Percentiles rank a stretch among this genome's conserved stretches.
phyloP scores from a whole-genome alignment of 1,140 invertebrate genomes.

The Ostrea edulis region DNA sequence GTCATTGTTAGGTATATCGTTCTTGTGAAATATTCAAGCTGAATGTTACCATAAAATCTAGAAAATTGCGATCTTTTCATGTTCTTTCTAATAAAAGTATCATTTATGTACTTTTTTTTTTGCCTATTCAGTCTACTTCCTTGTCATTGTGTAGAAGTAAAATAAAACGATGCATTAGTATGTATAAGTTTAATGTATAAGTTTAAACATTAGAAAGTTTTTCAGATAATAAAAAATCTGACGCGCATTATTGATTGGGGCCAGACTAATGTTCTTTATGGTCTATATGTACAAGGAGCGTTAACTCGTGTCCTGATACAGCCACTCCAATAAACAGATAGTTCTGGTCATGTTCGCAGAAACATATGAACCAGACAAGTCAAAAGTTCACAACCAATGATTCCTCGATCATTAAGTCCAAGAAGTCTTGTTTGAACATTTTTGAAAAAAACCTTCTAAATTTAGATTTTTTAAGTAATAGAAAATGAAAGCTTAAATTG shows the following conservation, averaged over 20 bases:
- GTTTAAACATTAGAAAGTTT: background rate
- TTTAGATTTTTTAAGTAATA: no score
- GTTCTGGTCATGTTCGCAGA: background rate
- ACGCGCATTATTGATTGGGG: background rate
- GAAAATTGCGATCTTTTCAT: background rate
- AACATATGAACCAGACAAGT: constrained; percentile 9
- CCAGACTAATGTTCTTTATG: background rate
- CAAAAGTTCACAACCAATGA: constrained; percentile 22
- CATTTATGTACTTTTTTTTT: background rate
- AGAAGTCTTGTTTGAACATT: background rate
- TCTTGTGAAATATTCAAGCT: background rate
- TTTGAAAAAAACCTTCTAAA: no score
- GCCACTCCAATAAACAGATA: background rate
- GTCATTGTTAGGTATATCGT: background rate
- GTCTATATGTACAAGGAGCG: background rate
- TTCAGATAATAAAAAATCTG: background rate
- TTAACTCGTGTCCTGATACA: constrained; percentile 14
- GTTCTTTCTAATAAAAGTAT: background rate
- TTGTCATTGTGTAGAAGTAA: background rate
- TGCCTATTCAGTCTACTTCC: no score
- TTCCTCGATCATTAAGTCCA: constrained; percentile 2
- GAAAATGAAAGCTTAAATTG: no score
- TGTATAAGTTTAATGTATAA: no score
- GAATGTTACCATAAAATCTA: background rate
- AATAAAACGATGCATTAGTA: background rate